Evolutionary conservation across 2,888 invertebrate species (phyloP).

Genomic region (Mesorhabditis sp.): DNA sequence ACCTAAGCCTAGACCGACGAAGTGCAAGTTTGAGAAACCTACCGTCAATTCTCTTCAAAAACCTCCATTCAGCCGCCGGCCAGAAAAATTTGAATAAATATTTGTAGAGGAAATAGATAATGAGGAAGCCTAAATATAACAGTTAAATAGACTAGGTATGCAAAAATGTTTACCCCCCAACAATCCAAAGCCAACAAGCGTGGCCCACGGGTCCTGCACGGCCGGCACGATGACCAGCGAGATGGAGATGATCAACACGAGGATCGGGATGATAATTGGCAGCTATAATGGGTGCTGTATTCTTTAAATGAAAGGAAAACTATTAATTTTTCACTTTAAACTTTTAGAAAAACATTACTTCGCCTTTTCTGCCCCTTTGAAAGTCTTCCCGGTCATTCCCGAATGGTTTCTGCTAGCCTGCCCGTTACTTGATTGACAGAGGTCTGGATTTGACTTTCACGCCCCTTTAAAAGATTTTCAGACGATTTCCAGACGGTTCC

Average conservation of each 20-base stretch:
- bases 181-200: slow-evolving; percentile 29
- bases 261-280: slow-evolving; percentile 28
- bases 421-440: too few relatives aligned
- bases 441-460: too few relatives aligned
- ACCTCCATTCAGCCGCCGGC: background rate
- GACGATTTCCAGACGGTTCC: too few relatives aligned
- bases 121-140: background rate
- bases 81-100: background rate
- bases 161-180: slow-evolving; percentile 11
- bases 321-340: background rate
- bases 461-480: too few relatives aligned
- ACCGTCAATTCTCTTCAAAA: background rate
- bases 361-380: too few relatives aligned
- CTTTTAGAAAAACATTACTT: background rate
- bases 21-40: too few relatives aligned
- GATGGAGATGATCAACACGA: slow-evolving; percentile 26
- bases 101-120: background rate
- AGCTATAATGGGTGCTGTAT: slow-evolving; percentile 15
- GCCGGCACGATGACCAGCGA: slow-evolving; percentile 32
- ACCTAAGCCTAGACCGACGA: too few relatives aligned
- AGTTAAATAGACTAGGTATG: background rate
- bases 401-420: too few relatives aligned
- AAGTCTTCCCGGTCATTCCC: too few relatives aligned
- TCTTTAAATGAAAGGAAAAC: background rate
- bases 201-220: slow-evolving; percentile 25